Evolutionary conservation across 2,113 vertebrate species (phyloP).

Genomic region (Chamaea fasciata): DNA sequence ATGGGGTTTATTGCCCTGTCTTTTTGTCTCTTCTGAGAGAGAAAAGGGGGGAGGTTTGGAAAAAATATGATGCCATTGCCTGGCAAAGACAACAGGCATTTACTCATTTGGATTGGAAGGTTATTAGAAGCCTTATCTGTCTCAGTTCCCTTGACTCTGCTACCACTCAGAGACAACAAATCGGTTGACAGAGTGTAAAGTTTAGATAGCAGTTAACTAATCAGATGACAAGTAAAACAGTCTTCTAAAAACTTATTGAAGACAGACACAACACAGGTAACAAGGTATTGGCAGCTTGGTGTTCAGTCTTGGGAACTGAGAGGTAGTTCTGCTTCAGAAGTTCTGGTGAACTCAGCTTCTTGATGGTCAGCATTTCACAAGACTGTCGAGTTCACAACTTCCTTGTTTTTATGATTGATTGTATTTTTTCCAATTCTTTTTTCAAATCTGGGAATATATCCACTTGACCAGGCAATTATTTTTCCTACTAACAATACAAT

Average conservation of each 20-base stretch:
- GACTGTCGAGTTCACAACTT: not conserved
- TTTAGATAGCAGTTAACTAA: not conserved
- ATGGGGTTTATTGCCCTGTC: not conserved
- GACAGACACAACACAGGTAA: not conserved
- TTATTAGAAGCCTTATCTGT: not conserved
- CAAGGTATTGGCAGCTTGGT: not conserved
- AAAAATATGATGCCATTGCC: not conserved
- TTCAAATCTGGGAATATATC: not conserved
- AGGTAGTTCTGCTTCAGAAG: not conserved
- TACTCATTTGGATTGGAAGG: not conserved
- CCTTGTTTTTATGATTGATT: not conserved
- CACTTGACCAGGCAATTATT: not conserved
- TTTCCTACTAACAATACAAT: not conserved
- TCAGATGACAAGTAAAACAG: not conserved
- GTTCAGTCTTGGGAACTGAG: not conserved
- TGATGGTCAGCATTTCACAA: not conserved
- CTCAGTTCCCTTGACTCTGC: not conserved
- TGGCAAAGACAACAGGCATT: not conserved
- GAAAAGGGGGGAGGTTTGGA: rapidly evolving
- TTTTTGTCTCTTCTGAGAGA: not conserved
- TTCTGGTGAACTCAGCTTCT: not conserved
- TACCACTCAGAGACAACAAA: not conserved
- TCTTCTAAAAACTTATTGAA: not conserved
- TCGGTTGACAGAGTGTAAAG: not conserved
- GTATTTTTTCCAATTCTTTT: not conserved